Evolutionary conservation across 1,140 invertebrate species (phyloP), one percentile per base, ranked within the genome.

Genomic region (Cheumatopsyche charites): DNA sequence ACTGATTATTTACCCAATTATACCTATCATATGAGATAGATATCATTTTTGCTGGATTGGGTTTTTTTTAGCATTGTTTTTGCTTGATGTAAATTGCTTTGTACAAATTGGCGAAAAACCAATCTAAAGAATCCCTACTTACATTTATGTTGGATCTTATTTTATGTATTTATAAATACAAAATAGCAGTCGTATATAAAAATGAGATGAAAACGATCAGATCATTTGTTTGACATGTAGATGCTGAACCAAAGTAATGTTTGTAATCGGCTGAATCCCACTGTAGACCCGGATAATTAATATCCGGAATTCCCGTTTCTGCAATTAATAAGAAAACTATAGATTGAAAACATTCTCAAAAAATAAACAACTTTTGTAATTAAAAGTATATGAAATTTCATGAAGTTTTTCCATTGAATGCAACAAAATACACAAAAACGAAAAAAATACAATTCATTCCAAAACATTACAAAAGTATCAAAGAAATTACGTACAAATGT

Each of bases 261-360:
- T 72, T 62, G 49, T 75, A 75, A 12, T 71, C 71, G 17, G 63
- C 71, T 13, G 71, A 68, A 74, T 75, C 74, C 71, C 74, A 75
- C 23, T 67, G 62, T 36, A 91, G 79, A 19, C 89, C 89, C 0
- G 85, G 83, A 77, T 87, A 90, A 78, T 90, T 90, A 88, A 90
- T 90, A 82, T 91, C 88, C 80, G 90, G 88, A 76, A 86, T 86
- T 77, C 83, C 86, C 78, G 87, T 88, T 86, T 90, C 90, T 90
- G 84, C 2, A 86, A 21, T 17, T 6, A 55, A 36, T 4, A 1
- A 45, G 21, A 47, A 47, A 47, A n/a, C 13, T 47, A 13, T 15
- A 2, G 13, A 13, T 47, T n/a, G 4, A 13, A 47, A 47, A 13
- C 15, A 47, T 9, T 9, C 29, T 36, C 3, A 85, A 71, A 74